Base-by-base conservation (phyloP, 2,797 vertebrate species). In the Lepilemur septentrionalis region DNA sequence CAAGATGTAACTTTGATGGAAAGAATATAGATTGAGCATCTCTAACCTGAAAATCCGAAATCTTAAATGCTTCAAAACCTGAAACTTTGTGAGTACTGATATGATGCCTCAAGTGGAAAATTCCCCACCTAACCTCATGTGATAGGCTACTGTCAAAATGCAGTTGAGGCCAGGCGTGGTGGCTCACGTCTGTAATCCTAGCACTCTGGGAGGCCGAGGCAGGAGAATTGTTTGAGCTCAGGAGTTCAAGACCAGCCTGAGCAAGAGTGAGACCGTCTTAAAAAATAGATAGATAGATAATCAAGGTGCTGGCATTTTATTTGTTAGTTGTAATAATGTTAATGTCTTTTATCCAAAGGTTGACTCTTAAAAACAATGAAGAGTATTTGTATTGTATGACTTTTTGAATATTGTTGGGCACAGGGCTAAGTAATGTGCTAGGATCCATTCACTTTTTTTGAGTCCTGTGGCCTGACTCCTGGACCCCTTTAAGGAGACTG, bases 341-440 rank as follows among this genome's bases (percentile, higher is more conserved):
- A 41, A 75, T 48, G 59, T 94, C 23, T 95, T 94, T 70, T 8
- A 59, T 81, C 28, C 23, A 85, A 85, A 97, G 38, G 18, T 76
- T 84, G 52, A 81, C 46, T 88, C 22, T 91, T 59, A 30, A 70
- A 81, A 80, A 76, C 23, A 50, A 17, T 82, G 10, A 63, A 65
- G 5, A 84, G 6, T 79, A 80, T 65, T 55, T 84, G 2, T 43
- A 22, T 88, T 63, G 6, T 65, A 28, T n/a, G 67, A 91, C 25
- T 88, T 79, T 95, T 57, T 67, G 78, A 78, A 41, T 76, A 22
- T 43, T 93, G 28, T 83, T 93, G 46, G 65, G 14, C 82, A 65
- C 13, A 78, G 69, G 11, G 8, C 76, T 88, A 78, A 78, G 28
- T 57, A 76, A 79, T 70, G n/a, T n/a, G 35, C 3, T 61, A 85